Conservation (phyloP, 2,113 vertebrate species). For the Acanthochromis polyacanthus region DNA sequence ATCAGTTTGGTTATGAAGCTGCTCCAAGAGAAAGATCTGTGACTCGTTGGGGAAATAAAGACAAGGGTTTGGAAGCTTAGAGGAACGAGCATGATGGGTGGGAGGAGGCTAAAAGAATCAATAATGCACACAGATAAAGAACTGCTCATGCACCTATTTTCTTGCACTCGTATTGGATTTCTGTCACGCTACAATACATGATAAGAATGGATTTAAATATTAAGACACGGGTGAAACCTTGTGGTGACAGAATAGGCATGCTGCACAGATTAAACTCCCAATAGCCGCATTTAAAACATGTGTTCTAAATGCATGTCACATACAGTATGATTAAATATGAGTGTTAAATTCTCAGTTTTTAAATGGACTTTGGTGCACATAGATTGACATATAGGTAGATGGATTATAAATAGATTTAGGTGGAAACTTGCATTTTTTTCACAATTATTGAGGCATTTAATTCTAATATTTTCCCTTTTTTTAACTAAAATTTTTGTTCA, state of each 20-base stretch:
- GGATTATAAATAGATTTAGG: too few relatives aligned
- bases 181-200: too few relatives aligned
- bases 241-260: too few relatives aligned
- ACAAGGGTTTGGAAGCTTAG: not conserved
- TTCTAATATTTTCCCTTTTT: not conserved
- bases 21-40: slow-evolving; percentile 12
- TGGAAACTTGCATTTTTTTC: not conserved
- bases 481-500: not conserved
- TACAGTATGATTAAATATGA: too few relatives aligned
- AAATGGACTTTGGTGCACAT: too few relatives aligned
- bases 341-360: too few relatives aligned
- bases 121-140: not conserved
- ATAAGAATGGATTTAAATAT: too few relatives aligned
- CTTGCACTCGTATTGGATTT: not conserved
- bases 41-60: slow-evolving; percentile 9
- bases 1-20: slow-evolving; percentile 36
- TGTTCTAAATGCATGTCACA: too few relatives aligned
- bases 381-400: too few relatives aligned
- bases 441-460: not conserved
- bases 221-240: too few relatives aligned
- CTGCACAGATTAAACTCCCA: too few relatives aligned
- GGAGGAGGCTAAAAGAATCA: not conserved
- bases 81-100: not conserved
- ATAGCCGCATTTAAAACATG: too few relatives aligned
- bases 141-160: not conserved